phyloP scores from a whole-genome alignment of 2,113 vertebrate species.

The Brachyhypopomus gauderio region DNA sequence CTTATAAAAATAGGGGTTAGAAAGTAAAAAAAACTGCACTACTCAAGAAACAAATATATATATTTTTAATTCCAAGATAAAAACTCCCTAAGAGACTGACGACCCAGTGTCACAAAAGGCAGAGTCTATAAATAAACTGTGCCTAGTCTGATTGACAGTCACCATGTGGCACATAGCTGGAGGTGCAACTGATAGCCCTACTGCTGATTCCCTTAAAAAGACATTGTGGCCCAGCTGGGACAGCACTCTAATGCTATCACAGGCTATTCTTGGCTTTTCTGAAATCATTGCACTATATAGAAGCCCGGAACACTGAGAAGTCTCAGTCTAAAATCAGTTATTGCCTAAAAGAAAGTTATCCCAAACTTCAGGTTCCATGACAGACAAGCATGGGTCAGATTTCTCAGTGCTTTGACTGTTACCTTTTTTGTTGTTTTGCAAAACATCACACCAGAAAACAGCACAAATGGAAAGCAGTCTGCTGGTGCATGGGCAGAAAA shows the following conservation, averaged over 20 bases:
- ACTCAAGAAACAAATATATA: no score
- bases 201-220: constrained; percentile 99
- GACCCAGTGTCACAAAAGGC: constrained; percentile 81
- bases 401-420: not conserved
- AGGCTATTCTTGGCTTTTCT: constrained; percentile 89
- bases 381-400: not conserved
- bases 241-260: constrained; percentile 85
- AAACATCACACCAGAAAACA: constrained; percentile 22
- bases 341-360: not conserved
- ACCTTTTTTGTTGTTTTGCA: not conserved
- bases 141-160: constrained; percentile 85
- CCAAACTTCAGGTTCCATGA: not conserved
- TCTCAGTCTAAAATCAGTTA: constrained; percentile 1
- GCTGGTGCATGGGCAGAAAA: constrained; percentile 35
- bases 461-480: constrained; percentile 3
- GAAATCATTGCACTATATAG: constrained; percentile 73
- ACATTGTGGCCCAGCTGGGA: constrained; percentile 82
- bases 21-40: no score
- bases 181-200: constrained; percentile 84
- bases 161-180: constrained; percentile 92
- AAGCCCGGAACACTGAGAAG: constrained; percentile 79
- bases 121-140: constrained; percentile 85
- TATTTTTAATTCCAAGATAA: not conserved
- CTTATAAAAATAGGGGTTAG: no score
- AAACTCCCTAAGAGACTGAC: constrained; percentile 52